phyloP scores from a whole-genome alignment of 2,888 invertebrate genomes.

The Agapostemon virescens region DNA sequence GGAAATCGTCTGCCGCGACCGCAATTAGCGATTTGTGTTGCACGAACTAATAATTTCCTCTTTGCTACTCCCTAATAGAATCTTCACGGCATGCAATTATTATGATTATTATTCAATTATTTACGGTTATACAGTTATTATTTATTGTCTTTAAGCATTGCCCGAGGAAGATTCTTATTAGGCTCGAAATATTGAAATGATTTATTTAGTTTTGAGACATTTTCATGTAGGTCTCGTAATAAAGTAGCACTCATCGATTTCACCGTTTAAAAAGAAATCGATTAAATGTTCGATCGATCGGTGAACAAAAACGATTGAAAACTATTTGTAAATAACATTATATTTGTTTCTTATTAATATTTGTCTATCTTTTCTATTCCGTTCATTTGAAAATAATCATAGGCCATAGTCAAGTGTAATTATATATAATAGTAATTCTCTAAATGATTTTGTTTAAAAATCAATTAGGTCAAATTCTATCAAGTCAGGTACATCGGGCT shows the following conservation, averaged over 20 bases:
- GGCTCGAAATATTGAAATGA: not conserved
- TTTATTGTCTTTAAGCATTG: no score
- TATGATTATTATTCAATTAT: no score
- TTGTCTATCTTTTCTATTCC: not conserved
- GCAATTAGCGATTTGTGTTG: no score
- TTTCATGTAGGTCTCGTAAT: not conserved
- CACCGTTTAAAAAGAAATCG: not conserved
- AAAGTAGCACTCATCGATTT: not conserved
- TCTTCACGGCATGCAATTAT: no score
- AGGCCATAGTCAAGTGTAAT: not conserved
- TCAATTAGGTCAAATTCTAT: conserved; percentile 67
- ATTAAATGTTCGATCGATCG: not conserved
- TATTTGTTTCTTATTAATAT: not conserved
- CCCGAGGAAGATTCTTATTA: not conserved
- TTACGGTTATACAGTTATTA: no score
- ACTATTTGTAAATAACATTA: not conserved
- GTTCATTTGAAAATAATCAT: not conserved
- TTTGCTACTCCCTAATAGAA: no score
- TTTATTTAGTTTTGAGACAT: not conserved
- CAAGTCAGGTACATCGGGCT: conserved; percentile 62
- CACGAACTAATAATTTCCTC: no score
- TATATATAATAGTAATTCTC: not conserved
- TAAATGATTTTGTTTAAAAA: conserved; percentile 6
- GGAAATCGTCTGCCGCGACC: no score
- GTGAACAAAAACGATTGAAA: not conserved